These are phyloP conservation scores for Eugnorisma glareosa DNA, from an alignment of 2,888 invertebrate genomes.

Conservation along the genomic window DNA sequence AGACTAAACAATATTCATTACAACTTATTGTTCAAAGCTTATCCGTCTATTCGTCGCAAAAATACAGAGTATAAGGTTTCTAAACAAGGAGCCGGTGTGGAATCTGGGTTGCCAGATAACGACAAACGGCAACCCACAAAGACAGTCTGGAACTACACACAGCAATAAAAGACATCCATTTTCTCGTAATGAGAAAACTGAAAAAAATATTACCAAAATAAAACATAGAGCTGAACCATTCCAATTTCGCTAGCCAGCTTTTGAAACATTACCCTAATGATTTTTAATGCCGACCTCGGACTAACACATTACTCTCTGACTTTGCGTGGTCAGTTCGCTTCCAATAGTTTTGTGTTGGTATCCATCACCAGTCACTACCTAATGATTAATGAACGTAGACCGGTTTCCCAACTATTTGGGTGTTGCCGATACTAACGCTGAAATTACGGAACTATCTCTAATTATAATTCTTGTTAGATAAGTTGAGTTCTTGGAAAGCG, in stretches of 20 bases:
- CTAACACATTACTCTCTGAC: conserved; percentile 32
- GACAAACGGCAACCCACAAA: background rate
- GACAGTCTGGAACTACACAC: background rate
- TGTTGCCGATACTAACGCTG: conserved; percentile 37
- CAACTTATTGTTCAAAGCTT: conserved; percentile 14
- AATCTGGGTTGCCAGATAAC: conserved; percentile 15
- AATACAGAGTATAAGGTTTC: conserved; percentile 20
- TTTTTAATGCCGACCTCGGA: conserved; percentile 22
- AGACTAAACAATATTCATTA: conserved; percentile 2
- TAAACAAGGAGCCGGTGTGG: conserved; percentile 11
- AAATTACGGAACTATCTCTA: conserved; percentile 48
- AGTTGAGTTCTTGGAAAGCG: conserved; percentile 18
- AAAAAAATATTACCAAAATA: conserved; percentile 13
- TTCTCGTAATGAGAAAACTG: conserved; percentile 16
- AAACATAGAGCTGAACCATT: background rate
- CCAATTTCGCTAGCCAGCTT: conserved; percentile 13
- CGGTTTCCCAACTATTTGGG: conserved; percentile 58
- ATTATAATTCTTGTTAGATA: conserved; percentile 42
- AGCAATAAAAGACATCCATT: conserved; percentile 21
- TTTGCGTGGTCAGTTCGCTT: conserved; percentile 49
- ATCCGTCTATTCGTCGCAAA: conserved; percentile 10
- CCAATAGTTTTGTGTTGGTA: conserved; percentile 58
- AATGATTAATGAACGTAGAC: conserved; percentile 63
- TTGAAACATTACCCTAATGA: conserved; percentile 41
- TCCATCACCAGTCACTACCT: conserved; percentile 51